These are phyloP conservation scores for Eristalinus aeneus DNA, from an alignment of 2,888 invertebrate species.

Conservation along the genomic window DNA sequence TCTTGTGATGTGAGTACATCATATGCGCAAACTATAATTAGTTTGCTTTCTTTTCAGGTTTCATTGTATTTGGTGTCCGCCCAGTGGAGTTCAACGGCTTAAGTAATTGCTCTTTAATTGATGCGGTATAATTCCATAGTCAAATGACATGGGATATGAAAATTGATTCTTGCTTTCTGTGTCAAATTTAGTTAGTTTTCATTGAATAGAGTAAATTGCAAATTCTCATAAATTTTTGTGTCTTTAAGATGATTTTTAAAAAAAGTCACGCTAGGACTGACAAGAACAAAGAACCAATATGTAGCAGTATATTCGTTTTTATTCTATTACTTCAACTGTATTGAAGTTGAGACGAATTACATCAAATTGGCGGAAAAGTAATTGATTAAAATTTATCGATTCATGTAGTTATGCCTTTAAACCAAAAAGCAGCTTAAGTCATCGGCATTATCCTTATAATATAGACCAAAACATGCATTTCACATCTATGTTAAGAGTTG, in stretches of 20 bases:
- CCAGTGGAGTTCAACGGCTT: background rate
- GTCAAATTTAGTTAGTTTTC: background rate
- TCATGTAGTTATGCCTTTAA: background rate
- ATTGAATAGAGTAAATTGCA: background rate
- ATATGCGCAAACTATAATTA: constrained; percentile 19
- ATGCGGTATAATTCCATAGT: background rate
- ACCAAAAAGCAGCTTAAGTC: background rate
- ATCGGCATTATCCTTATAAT: too few species aligned
- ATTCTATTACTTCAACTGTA: background rate
- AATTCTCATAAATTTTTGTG: background rate
- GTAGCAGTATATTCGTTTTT: background rate
- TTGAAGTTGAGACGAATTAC: background rate
- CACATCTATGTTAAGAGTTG: background rate
- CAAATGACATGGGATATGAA: background rate
- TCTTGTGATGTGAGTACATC: constrained; percentile 1
- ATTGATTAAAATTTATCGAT: background rate
- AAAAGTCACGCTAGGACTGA: too few species aligned
- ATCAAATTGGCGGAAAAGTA: too few species aligned
- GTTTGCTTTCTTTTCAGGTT: background rate
- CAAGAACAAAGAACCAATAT: background rate
- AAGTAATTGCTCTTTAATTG: constrained; percentile 36
- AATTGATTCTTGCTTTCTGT: background rate
- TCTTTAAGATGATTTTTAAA: background rate
- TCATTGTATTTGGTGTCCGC: background rate
- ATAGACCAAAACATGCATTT: too few species aligned